Percentiles rank a stretch among this genome's conserved stretches.
These are phyloP conservation scores for Nebria ingens DNA, from an alignment of 1,140 invertebrate genomes.

Conservation along the genomic window DNA sequence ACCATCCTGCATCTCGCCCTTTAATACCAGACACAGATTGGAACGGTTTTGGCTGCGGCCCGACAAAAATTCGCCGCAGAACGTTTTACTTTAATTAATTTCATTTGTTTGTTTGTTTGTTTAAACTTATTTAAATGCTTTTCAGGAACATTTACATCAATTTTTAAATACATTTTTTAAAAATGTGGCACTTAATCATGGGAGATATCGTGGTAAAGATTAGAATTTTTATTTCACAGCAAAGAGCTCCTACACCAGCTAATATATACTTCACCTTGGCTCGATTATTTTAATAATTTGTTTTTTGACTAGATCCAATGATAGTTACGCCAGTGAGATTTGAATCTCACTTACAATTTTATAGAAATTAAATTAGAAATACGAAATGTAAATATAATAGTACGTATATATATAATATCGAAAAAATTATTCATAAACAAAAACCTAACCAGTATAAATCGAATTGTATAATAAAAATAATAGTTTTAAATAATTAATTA, in stretches of 20 bases:
- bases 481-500: not conserved
- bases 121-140: constrained; percentile 27
- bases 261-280: not conserved
- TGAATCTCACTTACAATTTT: not conserved
- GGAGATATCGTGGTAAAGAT: constrained; percentile 28
- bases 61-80: not conserved
- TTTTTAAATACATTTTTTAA: constrained; percentile 24
- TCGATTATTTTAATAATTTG: not conserved
- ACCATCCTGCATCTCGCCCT: constrained; percentile 20
- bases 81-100: too few relatives aligned
- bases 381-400: not conserved
- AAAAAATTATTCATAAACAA: too few relatives aligned
- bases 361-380: too few relatives aligned
- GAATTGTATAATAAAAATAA: not conserved
- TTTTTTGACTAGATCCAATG: constrained; percentile 9
- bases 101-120: constrained; percentile 15
- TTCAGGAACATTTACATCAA: constrained; percentile 30
- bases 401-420: too few relatives aligned
- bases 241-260: not conserved
- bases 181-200: constrained; percentile 27
- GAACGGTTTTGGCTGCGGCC: not conserved
- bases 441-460: too few relatives aligned
- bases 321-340: not conserved
- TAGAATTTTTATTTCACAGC: constrained; percentile 7
- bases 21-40: constrained; percentile 27